These are phyloP conservation scores for Drosophila triauraria DNA, from an alignment of 1,140 invertebrate species.

Conservation along the genomic window DNA sequence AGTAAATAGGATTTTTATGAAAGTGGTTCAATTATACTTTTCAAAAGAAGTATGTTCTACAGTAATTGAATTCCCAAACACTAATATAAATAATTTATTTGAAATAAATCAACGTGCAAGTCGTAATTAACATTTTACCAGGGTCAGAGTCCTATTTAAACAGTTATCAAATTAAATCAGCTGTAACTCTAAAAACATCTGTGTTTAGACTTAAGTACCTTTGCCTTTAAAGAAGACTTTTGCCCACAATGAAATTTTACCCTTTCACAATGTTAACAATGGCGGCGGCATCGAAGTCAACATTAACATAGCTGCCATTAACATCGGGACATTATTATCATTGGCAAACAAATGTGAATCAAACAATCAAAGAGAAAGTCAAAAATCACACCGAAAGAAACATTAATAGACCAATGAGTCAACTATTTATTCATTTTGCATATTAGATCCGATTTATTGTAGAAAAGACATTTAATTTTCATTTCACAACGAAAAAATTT, in stretches of 20 bases:
- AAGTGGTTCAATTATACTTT: no score
- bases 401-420: no score
- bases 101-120: neutral
- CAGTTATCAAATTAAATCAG: neutral
- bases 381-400: neutral
- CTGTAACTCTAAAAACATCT: no score
- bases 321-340: slow-evolving; percentile 22
- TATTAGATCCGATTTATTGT: no score
- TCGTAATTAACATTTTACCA: neutral
- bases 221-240: neutral
- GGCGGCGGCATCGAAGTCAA: neutral
- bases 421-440: no score
- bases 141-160: neutral
- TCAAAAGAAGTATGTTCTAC: no score
- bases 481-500: no score
- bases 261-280: slow-evolving; percentile 17
- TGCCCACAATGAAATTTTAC: slow-evolving; percentile 11
- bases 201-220: neutral
- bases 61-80: no score
- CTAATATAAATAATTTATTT: neutral
- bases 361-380: slow-evolving; percentile 40
- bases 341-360: slow-evolving; percentile 45
- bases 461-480: no score
- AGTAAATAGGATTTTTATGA: no score
- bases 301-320: neutral